Evolutionary conservation across 2,113 vertebrate species (phyloP).

Genomic region (Glaucidium brasilianum): DNA sequence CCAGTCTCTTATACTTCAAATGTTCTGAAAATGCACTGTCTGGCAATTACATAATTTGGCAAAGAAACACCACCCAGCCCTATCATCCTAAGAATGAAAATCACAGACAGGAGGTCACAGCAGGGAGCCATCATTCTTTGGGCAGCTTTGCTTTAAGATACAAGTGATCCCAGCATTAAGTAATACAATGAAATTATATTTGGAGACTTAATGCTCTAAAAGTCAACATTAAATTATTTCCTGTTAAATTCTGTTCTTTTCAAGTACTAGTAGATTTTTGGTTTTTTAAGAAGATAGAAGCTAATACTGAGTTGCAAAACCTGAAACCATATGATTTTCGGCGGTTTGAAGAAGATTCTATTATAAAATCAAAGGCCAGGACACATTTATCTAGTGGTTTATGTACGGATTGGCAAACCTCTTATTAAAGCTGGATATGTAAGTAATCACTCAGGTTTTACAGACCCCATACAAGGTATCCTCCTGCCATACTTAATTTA

Average conservation of each 20-base stretch:
- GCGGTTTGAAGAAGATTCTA: not conserved
- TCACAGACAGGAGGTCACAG: not conserved
- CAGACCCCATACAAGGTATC: not conserved
- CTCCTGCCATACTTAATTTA: not conserved
- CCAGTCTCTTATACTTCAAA: not conserved
- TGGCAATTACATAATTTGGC: not conserved
- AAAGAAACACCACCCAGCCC: not conserved
- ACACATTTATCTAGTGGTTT: not conserved
- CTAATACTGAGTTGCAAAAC: not conserved
- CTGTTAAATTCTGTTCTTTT: not conserved
- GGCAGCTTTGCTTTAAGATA: not conserved
- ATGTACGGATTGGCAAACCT: not conserved
- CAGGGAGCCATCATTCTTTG: not conserved
- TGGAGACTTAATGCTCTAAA: not conserved
- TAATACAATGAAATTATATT: not conserved
- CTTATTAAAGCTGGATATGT: not conserved
- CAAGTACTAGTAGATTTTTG: not conserved
- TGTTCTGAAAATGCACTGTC: not conserved
- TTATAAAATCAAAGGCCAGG: not conserved
- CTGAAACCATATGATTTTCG: not conserved
- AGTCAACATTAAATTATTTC: not conserved
- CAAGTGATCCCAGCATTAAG: not conserved
- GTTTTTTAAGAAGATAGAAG: not conserved
- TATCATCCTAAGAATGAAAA: not conserved
- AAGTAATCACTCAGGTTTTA: not conserved